Conservation (phyloP, 2,113 vertebrate genomes). For the Mesoclemmys tuberculata region DNA sequence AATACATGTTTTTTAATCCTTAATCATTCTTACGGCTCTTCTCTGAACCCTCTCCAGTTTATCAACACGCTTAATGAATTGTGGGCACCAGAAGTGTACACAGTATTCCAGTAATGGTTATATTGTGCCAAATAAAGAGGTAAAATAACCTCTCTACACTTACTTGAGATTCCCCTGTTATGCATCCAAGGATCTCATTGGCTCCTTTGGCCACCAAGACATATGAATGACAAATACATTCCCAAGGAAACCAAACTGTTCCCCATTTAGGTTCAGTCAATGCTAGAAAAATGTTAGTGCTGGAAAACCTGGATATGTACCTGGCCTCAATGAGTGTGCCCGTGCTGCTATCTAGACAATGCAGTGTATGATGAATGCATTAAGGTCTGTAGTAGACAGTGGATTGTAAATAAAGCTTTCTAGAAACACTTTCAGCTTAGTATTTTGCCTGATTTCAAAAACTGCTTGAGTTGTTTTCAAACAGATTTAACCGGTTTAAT, state of each 20-base stretch:
- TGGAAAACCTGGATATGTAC: neutral
- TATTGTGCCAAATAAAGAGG: too few relatives aligned
- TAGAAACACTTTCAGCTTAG: neutral
- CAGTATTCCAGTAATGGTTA: too few relatives aligned
- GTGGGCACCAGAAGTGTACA: too few relatives aligned
- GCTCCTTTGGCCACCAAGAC: neutral
- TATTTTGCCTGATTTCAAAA: neutral
- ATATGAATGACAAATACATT: neutral
- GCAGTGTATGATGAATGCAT: neutral
- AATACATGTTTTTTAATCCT: too few relatives aligned
- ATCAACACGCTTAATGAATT: too few relatives aligned
- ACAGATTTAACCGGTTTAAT: neutral
- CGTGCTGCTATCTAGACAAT: neutral
- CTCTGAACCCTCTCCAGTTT: too few relatives aligned
- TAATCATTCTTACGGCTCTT: too few relatives aligned
- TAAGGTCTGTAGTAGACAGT: neutral
- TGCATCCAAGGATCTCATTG: too few relatives aligned
- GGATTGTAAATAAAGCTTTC: neutral
- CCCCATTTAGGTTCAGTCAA: neutral
- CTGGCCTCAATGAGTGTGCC: neutral
- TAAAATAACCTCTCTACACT: too few relatives aligned
- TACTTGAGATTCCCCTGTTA: too few relatives aligned
- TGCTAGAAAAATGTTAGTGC: neutral
- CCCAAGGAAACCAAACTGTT: neutral
- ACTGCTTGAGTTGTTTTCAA: neutral